Base-by-base conservation (phyloP, 2,113 vertebrate genomes). In the Barnardius zonarius region DNA sequence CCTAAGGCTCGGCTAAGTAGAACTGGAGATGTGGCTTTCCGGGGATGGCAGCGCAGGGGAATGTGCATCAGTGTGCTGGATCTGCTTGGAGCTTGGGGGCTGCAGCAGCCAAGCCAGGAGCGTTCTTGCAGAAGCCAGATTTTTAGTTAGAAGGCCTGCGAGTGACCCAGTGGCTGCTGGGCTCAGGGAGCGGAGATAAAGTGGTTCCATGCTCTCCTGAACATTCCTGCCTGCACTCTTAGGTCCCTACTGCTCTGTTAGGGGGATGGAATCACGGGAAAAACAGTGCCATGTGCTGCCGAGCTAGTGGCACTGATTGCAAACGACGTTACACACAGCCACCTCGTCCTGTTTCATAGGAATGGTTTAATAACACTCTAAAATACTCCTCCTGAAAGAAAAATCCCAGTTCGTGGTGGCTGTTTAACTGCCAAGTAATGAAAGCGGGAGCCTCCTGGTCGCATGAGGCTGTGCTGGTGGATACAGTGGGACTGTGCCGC, bases 151-250 rank as follows among this genome's bases (percentile, higher is more conserved):
- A 8, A 15, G 52, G 35, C 10, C 73, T 11, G 28, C 24, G 9
- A 35, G 57, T 2, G 64, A 7, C 30, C 2, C 1, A 1, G 46
- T 4, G 52, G 52, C 35, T 27, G 51, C 39, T 24, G 67, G 41
- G 7, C 70, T 35, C 79, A 41, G 61, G 39, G 13, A 5, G 17
- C 2, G 25, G 17, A 8, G n/a, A 37, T 2, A 46, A 13, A 19
- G n/a, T 2, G 15, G 1, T 6, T 0, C 2, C 48, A 6, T 30
- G 72, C 23, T 70, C 30, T 17, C 12, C 79, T 6, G 27, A 64
- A 2, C 14, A 1, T 9, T 24, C 10, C 41, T 6, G 4, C 4
- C 49, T 2, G 55, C 13, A 0, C 23, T 14, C 18, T 3, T 3
- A 2, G 30, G 51, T 43, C 52, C 72, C 44, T 8, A 19, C 52